These are phyloP conservation scores for Scolopax bukidnonensis DNA, from an alignment of 2,797 vertebrate genomes.

Conservation along the genomic window DNA sequence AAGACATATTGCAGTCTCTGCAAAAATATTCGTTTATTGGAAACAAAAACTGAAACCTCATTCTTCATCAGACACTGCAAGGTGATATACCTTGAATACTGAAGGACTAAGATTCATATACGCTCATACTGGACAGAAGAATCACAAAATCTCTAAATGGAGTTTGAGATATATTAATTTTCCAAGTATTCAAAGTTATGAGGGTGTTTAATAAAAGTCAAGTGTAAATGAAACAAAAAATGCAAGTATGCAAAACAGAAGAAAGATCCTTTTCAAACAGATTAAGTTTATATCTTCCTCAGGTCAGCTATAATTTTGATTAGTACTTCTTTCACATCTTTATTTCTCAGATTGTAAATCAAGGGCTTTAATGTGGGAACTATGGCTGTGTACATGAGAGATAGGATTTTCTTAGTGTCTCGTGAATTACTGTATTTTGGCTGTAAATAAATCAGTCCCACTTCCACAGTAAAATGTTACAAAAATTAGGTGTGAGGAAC, in stretches of 20 bases:
- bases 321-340: constrained; percentile 51
- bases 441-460: constrained; percentile 37
- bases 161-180: not conserved
- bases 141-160: not conserved
- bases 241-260: not conserved
- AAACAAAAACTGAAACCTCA: not conserved
- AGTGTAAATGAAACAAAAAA: not conserved
- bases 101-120: not conserved
- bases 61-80: not conserved
- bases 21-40: not conserved
- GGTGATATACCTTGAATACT: not conserved
- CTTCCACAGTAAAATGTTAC: constrained; percentile 32
- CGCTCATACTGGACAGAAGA: not conserved
- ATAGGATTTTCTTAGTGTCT: constrained; percentile 39
- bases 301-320: not conserved
- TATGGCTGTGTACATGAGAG: constrained; percentile 53
- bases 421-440: not conserved
- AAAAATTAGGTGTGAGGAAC: constrained; percentile 48
- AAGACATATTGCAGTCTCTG: not conserved
- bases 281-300: not conserved
- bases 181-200: not conserved
- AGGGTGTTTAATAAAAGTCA: not conserved
- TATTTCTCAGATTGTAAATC: constrained; percentile 65
- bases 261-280: not conserved
- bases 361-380: constrained; percentile 63